Percentiles rank a stretch among this genome's conserved stretches.
Conservation (phyloP, 2,888 invertebrate genomes). For the Eurois occulta region DNA sequence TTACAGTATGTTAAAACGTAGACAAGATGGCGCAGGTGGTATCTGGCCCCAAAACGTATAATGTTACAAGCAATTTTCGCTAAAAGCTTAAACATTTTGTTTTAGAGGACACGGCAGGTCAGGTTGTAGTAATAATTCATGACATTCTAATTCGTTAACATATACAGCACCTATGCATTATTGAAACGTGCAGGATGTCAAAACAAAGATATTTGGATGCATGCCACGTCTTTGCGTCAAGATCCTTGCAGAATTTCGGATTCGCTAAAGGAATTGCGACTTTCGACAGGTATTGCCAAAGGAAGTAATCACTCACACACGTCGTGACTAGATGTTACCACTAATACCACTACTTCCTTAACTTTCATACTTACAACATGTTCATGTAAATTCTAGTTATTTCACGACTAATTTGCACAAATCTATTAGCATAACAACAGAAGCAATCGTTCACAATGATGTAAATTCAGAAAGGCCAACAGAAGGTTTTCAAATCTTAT, state of each 20-base stretch:
- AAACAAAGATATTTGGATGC: conserved; percentile 36
- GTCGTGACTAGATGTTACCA: background rate
- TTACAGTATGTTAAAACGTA: conserved; percentile 12
- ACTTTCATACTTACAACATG: conserved; percentile 26
- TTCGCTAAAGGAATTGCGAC: background rate
- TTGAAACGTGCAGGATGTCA: conserved; percentile 45
- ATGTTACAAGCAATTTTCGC: conserved; percentile 32
- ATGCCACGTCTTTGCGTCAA: conserved; percentile 8
- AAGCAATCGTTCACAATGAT: conserved; percentile 3
- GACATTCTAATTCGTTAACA: conserved; percentile 36
- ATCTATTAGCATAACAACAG: conserved; percentile 26
- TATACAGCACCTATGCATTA: conserved; percentile 38
- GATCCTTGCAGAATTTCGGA: conserved; percentile 30
- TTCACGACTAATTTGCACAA: conserved; percentile 31
- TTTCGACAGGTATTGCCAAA: conserved; percentile 22
- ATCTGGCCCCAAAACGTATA: conserved; percentile 25
- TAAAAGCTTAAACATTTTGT: conserved; percentile 26
- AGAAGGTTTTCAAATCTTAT: background rate
- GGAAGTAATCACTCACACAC: background rate
- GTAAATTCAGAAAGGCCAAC: conserved; percentile 14
- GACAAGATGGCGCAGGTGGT: conserved; percentile 35
- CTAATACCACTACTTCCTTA: conserved; percentile 24
- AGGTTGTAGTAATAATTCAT: conserved; percentile 35
- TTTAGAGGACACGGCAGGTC: conserved; percentile 12
- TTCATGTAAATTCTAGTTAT: conserved; percentile 45